These are phyloP conservation scores for Formica exsecta DNA, from an alignment of 1,140 invertebrate species.

Conservation along the genomic window DNA sequence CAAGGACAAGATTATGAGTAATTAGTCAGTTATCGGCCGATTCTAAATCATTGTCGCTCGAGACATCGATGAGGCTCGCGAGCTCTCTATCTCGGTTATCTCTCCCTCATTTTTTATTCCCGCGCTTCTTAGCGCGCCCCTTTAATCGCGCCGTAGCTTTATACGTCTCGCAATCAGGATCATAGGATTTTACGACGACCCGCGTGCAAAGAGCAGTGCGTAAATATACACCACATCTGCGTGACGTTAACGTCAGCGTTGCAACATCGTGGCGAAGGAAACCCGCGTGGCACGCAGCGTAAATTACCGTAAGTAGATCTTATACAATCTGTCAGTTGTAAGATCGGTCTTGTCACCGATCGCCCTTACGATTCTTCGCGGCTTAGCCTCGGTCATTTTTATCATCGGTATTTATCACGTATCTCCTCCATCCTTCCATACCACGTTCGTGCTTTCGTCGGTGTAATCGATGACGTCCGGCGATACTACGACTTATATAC, in stretches of 20 bases:
- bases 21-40: slow-evolving; percentile 34
- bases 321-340: slow-evolving; percentile 36
- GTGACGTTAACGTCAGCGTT: background rate
- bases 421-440: background rate
- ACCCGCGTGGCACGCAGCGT: slow-evolving; percentile 7
- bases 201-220: background rate
- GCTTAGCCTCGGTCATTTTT: slow-evolving; percentile 25
- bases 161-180: slow-evolving; percentile 20
- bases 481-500: slow-evolving; percentile 61
- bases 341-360: slow-evolving; percentile 51
- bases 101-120: background rate
- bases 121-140: background rate
- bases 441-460: slow-evolving; percentile 41
- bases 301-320: slow-evolving; percentile 50
- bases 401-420: slow-evolving; percentile 29
- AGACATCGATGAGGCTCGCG: background rate
- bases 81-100: slow-evolving; percentile 1
- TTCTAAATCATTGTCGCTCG: slow-evolving; percentile 39
- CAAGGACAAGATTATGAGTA: slow-evolving; percentile 16
- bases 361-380: background rate
- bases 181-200: slow-evolving; percentile 16
- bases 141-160: slow-evolving; percentile 16
- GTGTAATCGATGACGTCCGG: slow-evolving; percentile 62
- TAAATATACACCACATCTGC: slow-evolving; percentile 16
- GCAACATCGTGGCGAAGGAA: background rate